A percentile compares a stretch with the other conserved stretches of the same genome.
Conservation (phyloP, 2,797 vertebrate species). For the Rhinella marina region DNA sequence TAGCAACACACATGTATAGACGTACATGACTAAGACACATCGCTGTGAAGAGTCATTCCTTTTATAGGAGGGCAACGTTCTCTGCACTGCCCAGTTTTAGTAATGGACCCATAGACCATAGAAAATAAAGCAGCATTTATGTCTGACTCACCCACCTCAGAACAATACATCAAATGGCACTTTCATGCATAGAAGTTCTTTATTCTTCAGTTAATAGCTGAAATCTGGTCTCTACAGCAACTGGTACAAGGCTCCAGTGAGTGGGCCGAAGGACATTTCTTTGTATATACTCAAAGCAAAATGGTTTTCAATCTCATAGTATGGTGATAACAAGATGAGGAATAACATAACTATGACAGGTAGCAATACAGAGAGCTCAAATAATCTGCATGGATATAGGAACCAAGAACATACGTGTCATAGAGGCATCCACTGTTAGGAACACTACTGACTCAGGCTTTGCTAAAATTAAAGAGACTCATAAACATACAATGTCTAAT, state of each 20-base stretch:
- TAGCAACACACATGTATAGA: neutral
- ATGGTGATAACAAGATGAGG: neutral
- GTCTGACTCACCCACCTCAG: slow-evolving; percentile 36
- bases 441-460: too few species aligned
- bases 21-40: neutral
- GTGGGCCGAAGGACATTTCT: slow-evolving; percentile 13
- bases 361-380: too few species aligned
- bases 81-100: neutral
- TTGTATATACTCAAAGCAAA: neutral
- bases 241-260: slow-evolving; percentile 1
- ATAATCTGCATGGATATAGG: neutral
- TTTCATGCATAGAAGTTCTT: neutral
- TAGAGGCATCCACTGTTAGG: too few species aligned
- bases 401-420: too few species aligned
- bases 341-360: neutral
- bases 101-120: neutral
- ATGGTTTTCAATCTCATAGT: neutral
- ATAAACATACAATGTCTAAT: too few species aligned
- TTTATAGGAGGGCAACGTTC: neutral
- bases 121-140: neutral
- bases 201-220: slow-evolving; percentile 7
- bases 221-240: slow-evolving; percentile 29
- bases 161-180: neutral
- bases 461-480: too few species aligned
- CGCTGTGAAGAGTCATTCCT: neutral